phyloP scores from a whole-genome alignment of 2,113 vertebrate genomes.

The Gallinago paraguaiae region DNA sequence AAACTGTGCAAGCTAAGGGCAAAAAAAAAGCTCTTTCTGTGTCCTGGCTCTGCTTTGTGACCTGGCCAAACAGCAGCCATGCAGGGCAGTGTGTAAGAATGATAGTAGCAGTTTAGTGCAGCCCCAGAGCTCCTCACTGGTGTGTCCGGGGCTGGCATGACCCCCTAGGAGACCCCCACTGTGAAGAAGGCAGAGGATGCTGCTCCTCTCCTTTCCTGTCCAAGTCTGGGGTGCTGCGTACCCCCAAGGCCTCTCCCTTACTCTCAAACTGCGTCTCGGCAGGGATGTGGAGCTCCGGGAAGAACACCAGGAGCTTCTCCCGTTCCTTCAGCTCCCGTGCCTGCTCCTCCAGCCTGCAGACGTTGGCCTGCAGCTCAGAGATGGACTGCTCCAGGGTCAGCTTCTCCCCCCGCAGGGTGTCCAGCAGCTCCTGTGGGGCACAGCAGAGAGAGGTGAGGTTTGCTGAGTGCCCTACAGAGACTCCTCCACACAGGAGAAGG shows the following conservation, averaged over 20 bases:
- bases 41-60: not conserved
- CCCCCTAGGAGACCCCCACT: not conserved
- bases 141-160: fast-evolving
- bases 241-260: conserved; percentile 56
- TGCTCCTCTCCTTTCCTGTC: conserved; percentile 78
- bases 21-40: not conserved
- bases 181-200: no score
- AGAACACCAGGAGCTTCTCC: conserved; percentile 87
- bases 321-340: conserved; percentile 73
- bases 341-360: conserved; percentile 67
- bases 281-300: conserved; percentile 84
- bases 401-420: conserved; percentile 76
- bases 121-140: not conserved
- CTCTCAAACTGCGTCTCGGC: conserved; percentile 76
- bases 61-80: not conserved
- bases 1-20: not conserved
- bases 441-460: not conserved
- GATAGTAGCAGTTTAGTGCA: not conserved
- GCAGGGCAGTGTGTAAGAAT: fast-evolving
- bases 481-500: not conserved
- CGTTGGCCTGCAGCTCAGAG: conserved; percentile 56
- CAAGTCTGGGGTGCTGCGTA: conserved; percentile 2
- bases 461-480: not conserved
- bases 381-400: conserved; percentile 68
- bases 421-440: conserved; percentile 71